Conservation (phyloP, 1,140 invertebrate species). For the Drosophila busckii region DNA sequence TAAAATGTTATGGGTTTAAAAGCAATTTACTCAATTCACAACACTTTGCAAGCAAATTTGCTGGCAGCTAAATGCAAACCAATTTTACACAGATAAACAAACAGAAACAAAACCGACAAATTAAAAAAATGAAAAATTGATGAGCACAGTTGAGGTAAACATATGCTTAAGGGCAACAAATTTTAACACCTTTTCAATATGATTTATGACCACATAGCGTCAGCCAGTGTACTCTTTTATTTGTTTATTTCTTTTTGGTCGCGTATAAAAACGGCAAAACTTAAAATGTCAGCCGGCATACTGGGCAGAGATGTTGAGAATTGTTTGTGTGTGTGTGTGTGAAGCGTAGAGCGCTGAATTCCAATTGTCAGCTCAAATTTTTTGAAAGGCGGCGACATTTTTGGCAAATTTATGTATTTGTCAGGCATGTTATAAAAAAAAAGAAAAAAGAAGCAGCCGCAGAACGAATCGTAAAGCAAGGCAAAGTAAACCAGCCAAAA, state of each 20-base stretch:
- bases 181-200: constrained; percentile 34
- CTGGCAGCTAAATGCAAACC: no score
- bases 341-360: constrained; percentile 55
- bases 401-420: constrained; percentile 78
- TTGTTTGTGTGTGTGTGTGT: no score
- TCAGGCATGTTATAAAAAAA: constrained; percentile 57
- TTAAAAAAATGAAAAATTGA: constrained; percentile 58
- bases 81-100: no score
- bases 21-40: no score
- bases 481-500: constrained; percentile 15
- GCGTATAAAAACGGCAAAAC: no score
- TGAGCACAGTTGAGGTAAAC: constrained; percentile 28
- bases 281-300: constrained; percentile 38
- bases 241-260: no score
- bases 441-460: constrained; percentile 1
- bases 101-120: constrained; percentile 10
- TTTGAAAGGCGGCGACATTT: constrained; percentile 77
- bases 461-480: not conserved
- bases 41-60: no score
- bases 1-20: no score
- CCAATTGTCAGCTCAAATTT: constrained; percentile 74
- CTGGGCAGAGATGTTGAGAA: constrained; percentile 3
- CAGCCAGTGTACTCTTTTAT: constrained; percentile 1
- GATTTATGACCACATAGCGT: constrained; percentile 51
- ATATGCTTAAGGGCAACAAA: constrained; percentile 13